These are phyloP conservation scores for Aphodius granarius DNA, from an alignment of 2,888 invertebrate species.

Conservation along the genomic window DNA sequence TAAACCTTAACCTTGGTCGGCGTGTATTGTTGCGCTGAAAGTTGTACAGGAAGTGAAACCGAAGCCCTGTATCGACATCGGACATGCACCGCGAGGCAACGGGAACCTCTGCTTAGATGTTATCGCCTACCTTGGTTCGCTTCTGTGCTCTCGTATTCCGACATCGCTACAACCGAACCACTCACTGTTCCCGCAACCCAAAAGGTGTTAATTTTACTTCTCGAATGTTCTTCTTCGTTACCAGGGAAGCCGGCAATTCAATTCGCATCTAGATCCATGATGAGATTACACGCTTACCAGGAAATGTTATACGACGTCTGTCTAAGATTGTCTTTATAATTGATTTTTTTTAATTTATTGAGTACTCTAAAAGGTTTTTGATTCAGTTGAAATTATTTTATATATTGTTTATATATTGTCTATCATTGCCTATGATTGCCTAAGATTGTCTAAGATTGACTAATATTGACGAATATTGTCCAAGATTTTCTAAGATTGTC, in stretches of 20 bases:
- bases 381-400: too few relatives aligned
- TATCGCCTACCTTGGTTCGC: constrained; percentile 2
- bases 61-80: background rate
- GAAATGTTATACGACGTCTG: background rate
- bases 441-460: too few relatives aligned
- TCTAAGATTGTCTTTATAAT: background rate
- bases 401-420: too few relatives aligned
- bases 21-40: constrained; percentile 11
- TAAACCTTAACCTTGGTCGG: background rate
- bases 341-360: background rate
- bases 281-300: background rate
- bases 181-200: background rate
- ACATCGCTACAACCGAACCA: background rate
- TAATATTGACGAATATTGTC: too few relatives aligned
- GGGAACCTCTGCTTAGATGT: constrained; percentile 9
- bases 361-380: background rate
- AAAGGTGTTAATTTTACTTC: constrained; percentile 13
- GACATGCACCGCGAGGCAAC: constrained; percentile 6
- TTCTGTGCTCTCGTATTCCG: constrained; percentile 12
- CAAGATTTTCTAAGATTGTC: too few relatives aligned
- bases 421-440: too few relatives aligned
- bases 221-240: background rate
- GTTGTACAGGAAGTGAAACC: constrained; percentile 12
- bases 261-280: background rate
- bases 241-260: background rate